Base-by-base conservation (phyloP, 2,888 invertebrate species). In the Drosophila tanythrix region DNA sequence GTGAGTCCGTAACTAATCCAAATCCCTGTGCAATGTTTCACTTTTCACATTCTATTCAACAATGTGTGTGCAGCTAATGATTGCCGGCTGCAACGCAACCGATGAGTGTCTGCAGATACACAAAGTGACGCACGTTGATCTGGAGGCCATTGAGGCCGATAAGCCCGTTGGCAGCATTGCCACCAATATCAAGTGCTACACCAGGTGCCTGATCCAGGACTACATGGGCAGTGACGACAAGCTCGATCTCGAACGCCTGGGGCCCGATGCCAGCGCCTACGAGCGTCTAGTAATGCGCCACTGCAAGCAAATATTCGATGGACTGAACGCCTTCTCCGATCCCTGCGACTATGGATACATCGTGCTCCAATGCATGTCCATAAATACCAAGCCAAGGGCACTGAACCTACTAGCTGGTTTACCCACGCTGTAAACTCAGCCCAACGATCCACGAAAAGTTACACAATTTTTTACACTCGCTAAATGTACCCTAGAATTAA, bases 291-390 rank as follows among this genome's bases (percentile, higher is more conserved):
- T 52, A 0, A 15, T 74, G 13, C 6, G 51, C 7, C 10, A 31
- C 18, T 74, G 74, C 18, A 35, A 21, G 8, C 10, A 33, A 0
- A 31, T 73, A 21, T 55, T 31, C 31, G 63, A 63, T 15, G 38
- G 11, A 6, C 10, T 60, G 5, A 60, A 59, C 18, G 25, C 2
- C 8, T 29, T 52, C 5, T 13, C 59, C 1, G 25, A 51, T 11
- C 67, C 74, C 18, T 74, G 74, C 27, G 74, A 74, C 46, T 74
- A 73, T 51, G 67, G 50, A 7, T 74, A 67, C 27, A 56, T 63
- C 1, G 36, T 74, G 0, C 55, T 67, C 0, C 74, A 74, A 40
- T 73, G 74, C 25, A 33, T 74, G 40, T 51, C 74, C 18, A 31
- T 74, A 31, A 46, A 31, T 6, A 36, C 21, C 11, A 36, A n/a